A percentile compares a stretch with the other conserved stretches of the same genome.
phyloP scores from a whole-genome alignment of 2,888 invertebrate species.

The Pammene aurita region DNA sequence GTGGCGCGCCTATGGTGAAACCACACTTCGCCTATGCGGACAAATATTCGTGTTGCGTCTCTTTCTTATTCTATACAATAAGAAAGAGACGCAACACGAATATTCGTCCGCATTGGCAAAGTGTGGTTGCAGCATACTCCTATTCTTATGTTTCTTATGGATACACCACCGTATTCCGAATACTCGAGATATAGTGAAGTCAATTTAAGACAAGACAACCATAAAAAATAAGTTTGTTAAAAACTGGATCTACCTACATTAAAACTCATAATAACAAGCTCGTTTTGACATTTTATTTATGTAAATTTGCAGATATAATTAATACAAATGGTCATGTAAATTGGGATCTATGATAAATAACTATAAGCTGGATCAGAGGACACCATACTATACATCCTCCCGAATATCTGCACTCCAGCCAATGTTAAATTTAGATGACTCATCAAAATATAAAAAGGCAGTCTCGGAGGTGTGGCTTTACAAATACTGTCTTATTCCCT shows the following conservation, averaged over 20 bases:
- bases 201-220: too few relatives aligned
- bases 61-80: too few relatives aligned
- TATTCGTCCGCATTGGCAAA: too few relatives aligned
- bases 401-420: slow-evolving; percentile 64
- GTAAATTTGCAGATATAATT: slow-evolving; percentile 84
- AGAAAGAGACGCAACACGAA: too few relatives aligned
- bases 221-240: too few relatives aligned
- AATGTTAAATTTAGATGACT: slow-evolving; percentile 74
- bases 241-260: slow-evolving; percentile 18
- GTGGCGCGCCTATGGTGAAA: too few relatives aligned
- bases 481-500: slow-evolving; percentile 81
- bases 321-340: slow-evolving; percentile 84
- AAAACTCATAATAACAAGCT: slow-evolving; percentile 73
- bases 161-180: too few relatives aligned
- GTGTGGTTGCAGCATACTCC: too few relatives aligned
- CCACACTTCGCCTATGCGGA: too few relatives aligned
- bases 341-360: slow-evolving; percentile 79
- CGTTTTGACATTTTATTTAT: slow-evolving; percentile 83
- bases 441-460: slow-evolving; percentile 81
- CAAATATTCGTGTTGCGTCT: too few relatives aligned
- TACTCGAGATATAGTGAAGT: too few relatives aligned
- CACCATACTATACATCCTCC: slow-evolving; percentile 65
- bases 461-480: slow-evolving; percentile 82
- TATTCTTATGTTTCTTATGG: too few relatives aligned
- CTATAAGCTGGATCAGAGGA: slow-evolving; percentile 72